phyloP scores from a whole-genome alignment of 2,113 vertebrate genomes.

The Ibidorhyncha struthersii region DNA sequence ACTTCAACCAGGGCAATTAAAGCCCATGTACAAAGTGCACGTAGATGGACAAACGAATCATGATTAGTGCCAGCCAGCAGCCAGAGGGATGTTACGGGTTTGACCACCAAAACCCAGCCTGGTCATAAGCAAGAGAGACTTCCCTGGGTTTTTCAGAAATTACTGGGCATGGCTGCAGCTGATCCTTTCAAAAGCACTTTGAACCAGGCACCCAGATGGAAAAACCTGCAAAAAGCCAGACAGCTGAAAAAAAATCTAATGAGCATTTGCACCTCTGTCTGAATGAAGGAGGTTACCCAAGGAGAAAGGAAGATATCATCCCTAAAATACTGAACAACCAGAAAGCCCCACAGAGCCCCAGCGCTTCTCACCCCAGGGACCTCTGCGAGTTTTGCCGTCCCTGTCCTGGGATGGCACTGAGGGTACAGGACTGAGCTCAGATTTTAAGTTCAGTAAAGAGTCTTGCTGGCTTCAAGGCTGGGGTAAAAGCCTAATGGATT shows the following conservation, averaged over 20 bases:
- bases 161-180: neutral
- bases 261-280: neutral
- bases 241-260: neutral
- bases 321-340: neutral
- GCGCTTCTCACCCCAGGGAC: neutral
- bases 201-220: neutral
- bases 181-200: neutral
- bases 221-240: neutral
- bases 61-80: neutral
- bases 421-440: neutral
- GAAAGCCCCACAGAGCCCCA: neutral
- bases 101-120: neutral
- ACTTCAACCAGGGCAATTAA: neutral
- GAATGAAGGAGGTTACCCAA: neutral
- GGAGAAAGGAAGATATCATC: neutral
- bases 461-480: neutral
- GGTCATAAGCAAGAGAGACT: neutral
- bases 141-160: neutral
- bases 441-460: neutral
- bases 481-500: neutral
- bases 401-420: neutral
- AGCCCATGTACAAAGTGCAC: neutral
- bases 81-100: neutral
- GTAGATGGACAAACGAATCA: neutral
- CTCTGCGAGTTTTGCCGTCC: accelerated